phyloP scores from a whole-genome alignment of 2,888 invertebrate genomes.

The Urechis unicinctus region DNA sequence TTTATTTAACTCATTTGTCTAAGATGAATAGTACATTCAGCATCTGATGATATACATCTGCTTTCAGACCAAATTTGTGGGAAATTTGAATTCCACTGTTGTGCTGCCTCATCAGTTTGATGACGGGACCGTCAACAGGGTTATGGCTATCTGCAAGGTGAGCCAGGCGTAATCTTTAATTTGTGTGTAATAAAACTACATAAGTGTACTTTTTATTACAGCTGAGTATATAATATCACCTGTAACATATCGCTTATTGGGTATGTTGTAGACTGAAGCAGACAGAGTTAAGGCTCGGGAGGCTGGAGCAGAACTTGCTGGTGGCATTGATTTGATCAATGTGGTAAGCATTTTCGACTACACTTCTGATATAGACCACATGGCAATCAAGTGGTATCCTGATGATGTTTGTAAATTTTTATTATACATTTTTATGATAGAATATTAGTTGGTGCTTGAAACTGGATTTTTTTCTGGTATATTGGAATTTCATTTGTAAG shows the following conservation, averaged over 20 bases:
- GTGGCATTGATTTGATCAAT: not conserved
- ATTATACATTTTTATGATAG: not conserved
- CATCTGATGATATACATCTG: too few relatives aligned
- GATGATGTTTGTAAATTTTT: too few relatives aligned
- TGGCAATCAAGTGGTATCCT: too few relatives aligned
- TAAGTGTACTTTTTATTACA: too few relatives aligned
- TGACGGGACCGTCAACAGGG: constrained; percentile 23
- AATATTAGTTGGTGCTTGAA: too few relatives aligned
- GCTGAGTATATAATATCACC: too few relatives aligned
- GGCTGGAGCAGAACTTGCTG: not conserved
- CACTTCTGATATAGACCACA: too few relatives aligned
- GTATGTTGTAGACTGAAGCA: not conserved
- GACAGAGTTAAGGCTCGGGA: not conserved
- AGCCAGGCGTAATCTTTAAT: too few relatives aligned
- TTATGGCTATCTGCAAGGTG: constrained; percentile 38
- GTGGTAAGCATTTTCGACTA: not conserved
- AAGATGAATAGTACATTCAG: too few relatives aligned
- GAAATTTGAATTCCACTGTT: constrained; percentile 25
- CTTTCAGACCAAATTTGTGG: constrained; percentile 42
- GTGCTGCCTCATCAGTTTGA: constrained; percentile 37
- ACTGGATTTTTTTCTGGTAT: not conserved
- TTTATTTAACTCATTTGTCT: too few relatives aligned
- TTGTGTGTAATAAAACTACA: too few relatives aligned
- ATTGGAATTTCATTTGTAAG: not conserved
- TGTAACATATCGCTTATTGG: not conserved